Percentiles rank a stretch among this genome's conserved stretches.
Conservation (phyloP, 2,113 vertebrate genomes). For the Uria lomvia region DNA sequence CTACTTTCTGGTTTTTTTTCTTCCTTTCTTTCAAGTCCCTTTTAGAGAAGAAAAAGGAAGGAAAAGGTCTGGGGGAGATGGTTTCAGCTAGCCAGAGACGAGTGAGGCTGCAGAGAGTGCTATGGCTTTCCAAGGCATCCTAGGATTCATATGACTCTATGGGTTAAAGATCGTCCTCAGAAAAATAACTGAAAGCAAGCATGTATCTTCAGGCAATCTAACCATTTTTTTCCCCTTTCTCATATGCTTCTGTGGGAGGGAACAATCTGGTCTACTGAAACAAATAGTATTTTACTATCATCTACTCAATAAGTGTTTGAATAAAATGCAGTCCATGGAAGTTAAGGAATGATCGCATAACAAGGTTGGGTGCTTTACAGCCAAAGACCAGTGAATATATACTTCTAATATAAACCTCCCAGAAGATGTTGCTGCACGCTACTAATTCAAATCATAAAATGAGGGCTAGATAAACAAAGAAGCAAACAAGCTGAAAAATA, state of each 20-base stretch:
- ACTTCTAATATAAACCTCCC: not conserved
- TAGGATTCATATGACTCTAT: not conserved
- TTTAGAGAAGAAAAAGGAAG: not conserved
- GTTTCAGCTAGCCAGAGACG: not conserved
- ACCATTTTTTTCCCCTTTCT: not conserved
- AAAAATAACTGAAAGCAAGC: not conserved
- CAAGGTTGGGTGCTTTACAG: not conserved
- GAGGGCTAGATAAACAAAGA: not conserved
- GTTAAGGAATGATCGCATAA: not conserved
- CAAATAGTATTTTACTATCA: not conserved
- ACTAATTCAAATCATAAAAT: not conserved
- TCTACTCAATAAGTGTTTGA: not conserved
- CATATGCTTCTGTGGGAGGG: not conserved
- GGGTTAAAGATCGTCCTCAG: not conserved
- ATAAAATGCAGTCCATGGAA: not conserved
- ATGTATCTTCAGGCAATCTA: not conserved
- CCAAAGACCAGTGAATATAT: not conserved
- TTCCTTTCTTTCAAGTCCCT: not conserved
- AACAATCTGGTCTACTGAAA: not conserved
- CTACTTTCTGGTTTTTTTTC: not conserved
- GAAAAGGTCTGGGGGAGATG: accelerated
- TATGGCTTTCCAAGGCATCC: not conserved
- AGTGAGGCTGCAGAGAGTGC: not conserved
- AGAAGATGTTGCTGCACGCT: not conserved
- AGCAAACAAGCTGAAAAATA: not conserved